Conservation (phyloP, 2,888 invertebrate genomes). For the Limnephilus auricula region DNA sequence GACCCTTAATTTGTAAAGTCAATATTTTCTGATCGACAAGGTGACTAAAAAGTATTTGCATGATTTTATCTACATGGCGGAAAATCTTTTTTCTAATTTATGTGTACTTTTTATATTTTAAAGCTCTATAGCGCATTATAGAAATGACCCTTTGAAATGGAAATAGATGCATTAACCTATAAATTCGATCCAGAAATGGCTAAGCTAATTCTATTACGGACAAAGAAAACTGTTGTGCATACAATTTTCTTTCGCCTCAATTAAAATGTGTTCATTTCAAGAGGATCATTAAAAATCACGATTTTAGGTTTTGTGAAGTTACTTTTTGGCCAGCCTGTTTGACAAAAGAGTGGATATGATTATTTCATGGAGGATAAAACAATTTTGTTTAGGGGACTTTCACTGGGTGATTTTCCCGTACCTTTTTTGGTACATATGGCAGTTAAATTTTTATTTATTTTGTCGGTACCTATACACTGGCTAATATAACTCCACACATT, state of each 20-base stretch:
- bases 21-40: not conserved
- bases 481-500: too few relatives aligned
- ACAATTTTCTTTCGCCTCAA: too few relatives aligned
- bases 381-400: not conserved
- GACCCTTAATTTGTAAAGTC: conserved; percentile 22
- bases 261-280: too few relatives aligned
- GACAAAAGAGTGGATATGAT: not conserved
- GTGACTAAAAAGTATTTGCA: not conserved
- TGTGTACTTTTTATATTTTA: too few relatives aligned
- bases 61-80: not conserved
- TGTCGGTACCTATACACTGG: too few relatives aligned
- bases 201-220: too few relatives aligned
- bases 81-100: not conserved
- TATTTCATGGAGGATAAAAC: not conserved
- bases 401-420: not conserved
- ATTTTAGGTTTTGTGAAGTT: too few relatives aligned
- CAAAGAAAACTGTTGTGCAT: too few relatives aligned
- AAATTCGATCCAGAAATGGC: too few relatives aligned
- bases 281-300: too few relatives aligned
- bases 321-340: not conserved
- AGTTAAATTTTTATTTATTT: too few relatives aligned
- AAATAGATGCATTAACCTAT: not conserved
- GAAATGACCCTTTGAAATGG: not conserved
- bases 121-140: too few relatives aligned
- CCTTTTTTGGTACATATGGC: not conserved